Conservation (phyloP, 2,797 vertebrate genomes). For the Stomatorhinus walkeri region DNA sequence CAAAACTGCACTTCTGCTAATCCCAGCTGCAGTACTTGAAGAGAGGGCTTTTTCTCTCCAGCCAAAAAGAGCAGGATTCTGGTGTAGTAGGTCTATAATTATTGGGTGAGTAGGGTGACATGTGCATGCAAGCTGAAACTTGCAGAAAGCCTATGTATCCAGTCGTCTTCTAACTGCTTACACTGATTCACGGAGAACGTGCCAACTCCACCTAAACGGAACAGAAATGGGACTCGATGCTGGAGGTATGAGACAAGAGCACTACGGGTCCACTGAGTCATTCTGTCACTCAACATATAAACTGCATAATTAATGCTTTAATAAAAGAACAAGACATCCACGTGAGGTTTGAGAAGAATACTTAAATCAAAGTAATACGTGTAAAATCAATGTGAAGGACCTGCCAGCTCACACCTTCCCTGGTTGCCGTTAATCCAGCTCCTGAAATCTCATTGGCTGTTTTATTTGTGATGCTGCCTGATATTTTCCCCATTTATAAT, state of each 20-base stretch:
- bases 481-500: neutral
- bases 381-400: neutral
- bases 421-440: neutral
- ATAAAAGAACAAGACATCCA: neutral
- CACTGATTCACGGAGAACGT: neutral
- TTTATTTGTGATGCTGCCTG: neutral
- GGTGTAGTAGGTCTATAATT: neutral
- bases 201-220: neutral
- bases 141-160: neutral
- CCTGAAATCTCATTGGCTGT: neutral
- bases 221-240: neutral
- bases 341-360: neutral
- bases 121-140: neutral
- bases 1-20: neutral
- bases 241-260: neutral
- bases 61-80: neutral
- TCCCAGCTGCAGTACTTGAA: neutral
- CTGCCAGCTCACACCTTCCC: neutral
- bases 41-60: neutral
- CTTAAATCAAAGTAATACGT: neutral
- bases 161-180: neutral
- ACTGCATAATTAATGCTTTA: neutral
- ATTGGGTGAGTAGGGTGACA: neutral
- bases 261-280: neutral
- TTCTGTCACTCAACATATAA: neutral